Conservation (phyloP, 1,140 invertebrate genomes). For the Apis laboriosa region DNA sequence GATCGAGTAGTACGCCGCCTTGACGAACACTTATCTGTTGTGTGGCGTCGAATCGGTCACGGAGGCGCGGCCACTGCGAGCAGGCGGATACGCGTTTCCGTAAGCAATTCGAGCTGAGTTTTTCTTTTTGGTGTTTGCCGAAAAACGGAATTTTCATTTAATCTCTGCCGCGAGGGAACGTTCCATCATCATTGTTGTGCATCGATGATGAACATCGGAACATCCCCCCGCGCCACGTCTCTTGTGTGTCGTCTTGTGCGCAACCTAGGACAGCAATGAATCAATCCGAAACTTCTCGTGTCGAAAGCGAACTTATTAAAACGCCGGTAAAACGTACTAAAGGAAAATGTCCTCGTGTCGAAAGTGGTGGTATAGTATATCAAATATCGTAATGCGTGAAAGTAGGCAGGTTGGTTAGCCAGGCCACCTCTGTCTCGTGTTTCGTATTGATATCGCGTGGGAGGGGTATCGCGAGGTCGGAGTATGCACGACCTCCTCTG, state of each 20-base stretch:
- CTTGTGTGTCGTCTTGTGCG: conserved; percentile 74
- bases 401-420: conserved; percentile 70
- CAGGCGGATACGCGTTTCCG: conserved; percentile 34
- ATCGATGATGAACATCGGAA: neutral
- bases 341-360: conserved; percentile 62
- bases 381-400: conserved; percentile 76
- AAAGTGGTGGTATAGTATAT: conserved; percentile 68
- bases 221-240: conserved; percentile 55
- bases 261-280: conserved; percentile 71
- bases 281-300: conserved; percentile 59
- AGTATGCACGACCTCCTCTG: conserved; percentile 14
- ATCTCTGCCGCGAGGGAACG: conserved; percentile 47
- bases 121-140: conserved; percentile 71
- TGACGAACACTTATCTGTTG: conserved; percentile 62
- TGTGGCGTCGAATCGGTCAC: conserved; percentile 32
- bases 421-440: conserved; percentile 57
- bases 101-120: conserved; percentile 50
- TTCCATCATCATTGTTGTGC: neutral
- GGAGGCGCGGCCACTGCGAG: conserved; percentile 12
- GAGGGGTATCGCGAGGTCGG: conserved; percentile 1
- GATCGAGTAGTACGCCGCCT: conserved; percentile 56
- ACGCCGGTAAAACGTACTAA: conserved; percentile 73
- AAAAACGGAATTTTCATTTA: conserved; percentile 74
- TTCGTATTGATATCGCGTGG: neutral
- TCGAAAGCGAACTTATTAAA: conserved; percentile 71